Base-by-base conservation (phyloP, 2,888 invertebrate genomes). In the Dicyrtoma fusca region DNA sequence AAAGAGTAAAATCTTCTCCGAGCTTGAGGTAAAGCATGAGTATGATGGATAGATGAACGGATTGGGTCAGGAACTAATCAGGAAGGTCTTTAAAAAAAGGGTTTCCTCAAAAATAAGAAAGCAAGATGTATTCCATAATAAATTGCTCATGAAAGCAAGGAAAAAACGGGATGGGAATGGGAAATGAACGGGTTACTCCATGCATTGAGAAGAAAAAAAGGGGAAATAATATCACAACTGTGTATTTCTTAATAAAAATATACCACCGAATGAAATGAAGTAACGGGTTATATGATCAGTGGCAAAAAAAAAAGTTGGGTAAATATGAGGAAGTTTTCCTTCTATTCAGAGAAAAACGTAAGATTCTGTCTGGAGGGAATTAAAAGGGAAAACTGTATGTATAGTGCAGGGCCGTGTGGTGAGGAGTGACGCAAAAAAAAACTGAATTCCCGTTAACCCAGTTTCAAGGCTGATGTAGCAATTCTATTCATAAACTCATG, bases 211-310 rank as follows among this genome's bases (percentile, higher is more conserved):
- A 49, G 3, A 34, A 34, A 34, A 34, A 34, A 34, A 34, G 34
- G 34, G 34, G 34, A 34, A 49, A 49, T n/a, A 19, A 49, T 49
- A 49, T 49, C 5, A 4, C n/a, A 19, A 61, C 61, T 42, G 34
- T 25, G 21, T 14, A 17, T 61, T 61, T 61, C 61, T 61, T 61
- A 61, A 61, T 61, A 61, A 61, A 61, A 61, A 17, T 21, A 2
- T 51, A 55, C 21, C n/a, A 17, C 17, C 42, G 34, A 44, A 68
- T 34, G 62, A 72, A 72, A 45, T 62, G 61, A 34, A 19, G 53
- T 61, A 72, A 72, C 66, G 72, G 72, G 69, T 72, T 69, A 72
- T 69, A 69, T 69, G 44, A 72, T 69, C 61, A 72, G 51, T 42
- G 62, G 44, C 42, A 71, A 66, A 65, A 71, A 53, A 53, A 53